Conservation (phyloP, 2,113 vertebrate species). For the Coptodon bakossiorum region DNA sequence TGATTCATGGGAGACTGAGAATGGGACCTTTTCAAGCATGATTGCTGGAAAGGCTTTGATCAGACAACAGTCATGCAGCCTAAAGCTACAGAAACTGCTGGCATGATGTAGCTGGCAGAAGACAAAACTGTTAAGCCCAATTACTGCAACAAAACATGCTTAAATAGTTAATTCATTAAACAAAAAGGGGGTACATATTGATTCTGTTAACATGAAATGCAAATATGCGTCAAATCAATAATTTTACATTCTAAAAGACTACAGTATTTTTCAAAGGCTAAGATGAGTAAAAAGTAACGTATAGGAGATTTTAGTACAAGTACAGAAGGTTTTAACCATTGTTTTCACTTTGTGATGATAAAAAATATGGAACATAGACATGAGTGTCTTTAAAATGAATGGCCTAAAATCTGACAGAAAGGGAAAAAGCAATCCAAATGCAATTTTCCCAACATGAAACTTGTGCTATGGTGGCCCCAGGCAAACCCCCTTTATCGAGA, state of each 20-base stretch:
- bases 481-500: neutral
- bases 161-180: neutral
- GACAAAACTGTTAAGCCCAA: neutral
- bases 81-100: constrained; percentile 7
- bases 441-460: neutral
- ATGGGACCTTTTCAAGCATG: constrained; percentile 3
- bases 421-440: neutral
- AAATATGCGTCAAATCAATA: neutral
- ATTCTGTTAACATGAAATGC: neutral
- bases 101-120: neutral
- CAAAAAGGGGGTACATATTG: neutral
- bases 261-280: neutral
- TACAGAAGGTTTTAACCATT: neutral
- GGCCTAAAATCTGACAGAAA: neutral
- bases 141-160: neutral
- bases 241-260: neutral
- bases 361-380: neutral
- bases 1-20: constrained; percentile 41
- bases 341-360: neutral
- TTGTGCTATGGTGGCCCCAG: neutral
- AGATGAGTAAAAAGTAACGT: neutral
- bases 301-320: neutral
- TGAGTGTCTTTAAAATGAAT: neutral
- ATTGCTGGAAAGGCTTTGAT: constrained; percentile 31
- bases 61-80: constrained; percentile 3